Evolutionary conservation across 2,888 invertebrate species (phyloP).

Genomic region (Nymphalis polychloros): DNA sequence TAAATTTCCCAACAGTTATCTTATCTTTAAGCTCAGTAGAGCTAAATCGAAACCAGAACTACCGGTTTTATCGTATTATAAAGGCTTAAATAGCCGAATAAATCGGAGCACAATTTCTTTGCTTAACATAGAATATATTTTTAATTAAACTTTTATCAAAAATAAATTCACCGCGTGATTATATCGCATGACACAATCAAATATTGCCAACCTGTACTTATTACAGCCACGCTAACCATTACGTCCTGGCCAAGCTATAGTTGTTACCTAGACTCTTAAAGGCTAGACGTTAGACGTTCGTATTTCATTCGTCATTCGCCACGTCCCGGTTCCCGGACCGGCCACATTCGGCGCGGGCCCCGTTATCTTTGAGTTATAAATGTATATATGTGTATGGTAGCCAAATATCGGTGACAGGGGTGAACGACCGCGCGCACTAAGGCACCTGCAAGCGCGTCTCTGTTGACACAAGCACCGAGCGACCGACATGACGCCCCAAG

Average conservation of each 20-base stretch:
- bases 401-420: conserved; percentile 74
- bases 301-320: conserved; percentile 29
- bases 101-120: conserved; percentile 18
- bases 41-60: conserved; percentile 32
- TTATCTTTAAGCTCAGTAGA: conserved; percentile 30
- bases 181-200: background rate
- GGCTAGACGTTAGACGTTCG: conserved; percentile 18
- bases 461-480: conserved; percentile 68
- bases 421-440: conserved; percentile 65
- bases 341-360: conserved; percentile 47
- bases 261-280: conserved; percentile 7
- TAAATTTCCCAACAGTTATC: conserved; percentile 22
- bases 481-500: conserved; percentile 63
- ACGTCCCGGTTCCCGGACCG: conserved; percentile 45
- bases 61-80: conserved; percentile 28
- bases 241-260: conserved; percentile 6
- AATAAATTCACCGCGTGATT: conserved; percentile 5
- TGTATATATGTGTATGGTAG: conserved; percentile 64
- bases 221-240: conserved; percentile 5
- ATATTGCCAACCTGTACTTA: background rate
- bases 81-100: conserved; percentile 27
- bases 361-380: conserved; percentile 61
- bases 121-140: background rate
- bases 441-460: conserved; percentile 76
- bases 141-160: conserved; percentile 3